Evolutionary conservation across 1,140 invertebrate species (phyloP).

Genomic region (Melanaphis sacchari): DNA sequence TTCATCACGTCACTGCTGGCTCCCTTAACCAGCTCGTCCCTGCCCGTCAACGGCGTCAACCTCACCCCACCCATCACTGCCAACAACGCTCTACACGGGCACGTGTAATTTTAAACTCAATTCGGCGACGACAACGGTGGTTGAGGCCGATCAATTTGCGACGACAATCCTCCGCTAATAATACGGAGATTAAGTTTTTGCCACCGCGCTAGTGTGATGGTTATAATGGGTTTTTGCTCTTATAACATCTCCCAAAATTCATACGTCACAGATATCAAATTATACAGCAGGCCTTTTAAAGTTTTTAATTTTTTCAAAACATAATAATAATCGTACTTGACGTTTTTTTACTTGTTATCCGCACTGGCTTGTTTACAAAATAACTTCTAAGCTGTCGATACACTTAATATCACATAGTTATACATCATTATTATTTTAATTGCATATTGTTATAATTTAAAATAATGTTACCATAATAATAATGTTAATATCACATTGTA

Average conservation of each 20-base stretch:
- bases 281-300: background rate
- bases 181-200: conserved; percentile 1
- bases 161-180: background rate
- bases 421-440: background rate
- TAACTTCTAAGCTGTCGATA: background rate
- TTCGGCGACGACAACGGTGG: background rate
- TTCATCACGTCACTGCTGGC: background rate
- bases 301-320: background rate
- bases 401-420: background rate
- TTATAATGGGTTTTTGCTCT: background rate
- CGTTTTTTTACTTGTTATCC: background rate
- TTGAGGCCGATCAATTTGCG: background rate
- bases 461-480: no score
- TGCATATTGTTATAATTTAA: background rate
- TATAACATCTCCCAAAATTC: background rate
- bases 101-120: background rate
- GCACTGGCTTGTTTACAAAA: background rate
- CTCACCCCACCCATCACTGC: no score
- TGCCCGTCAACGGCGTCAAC: background rate
- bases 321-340: background rate
- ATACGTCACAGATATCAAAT: background rate
- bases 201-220: no score
- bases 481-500: no score
- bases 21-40: background rate
- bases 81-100: background rate